These are phyloP conservation scores for Synanthedon vespiformis DNA, from an alignment of 2,888 invertebrate genomes.

Conservation along the genomic window DNA sequence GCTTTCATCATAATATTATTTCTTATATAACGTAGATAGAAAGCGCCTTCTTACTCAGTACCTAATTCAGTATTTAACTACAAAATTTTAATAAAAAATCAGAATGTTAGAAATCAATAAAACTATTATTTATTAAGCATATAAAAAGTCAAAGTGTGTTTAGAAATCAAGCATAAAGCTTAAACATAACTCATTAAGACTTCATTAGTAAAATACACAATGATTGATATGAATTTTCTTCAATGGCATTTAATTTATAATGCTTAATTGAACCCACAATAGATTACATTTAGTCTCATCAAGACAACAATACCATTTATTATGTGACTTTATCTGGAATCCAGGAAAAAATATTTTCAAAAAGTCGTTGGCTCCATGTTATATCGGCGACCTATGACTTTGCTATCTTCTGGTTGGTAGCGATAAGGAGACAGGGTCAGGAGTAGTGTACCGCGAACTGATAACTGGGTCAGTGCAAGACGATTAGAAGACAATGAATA, in stretches of 20 bases:
- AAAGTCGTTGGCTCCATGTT: conserved; percentile 49
- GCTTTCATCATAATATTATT: no score
- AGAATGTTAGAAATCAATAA: no score
- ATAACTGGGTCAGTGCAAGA: conserved; percentile 57
- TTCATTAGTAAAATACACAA: no score
- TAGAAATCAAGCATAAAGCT: no score
- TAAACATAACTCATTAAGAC: no score
- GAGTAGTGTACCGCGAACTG: conserved; percentile 32
- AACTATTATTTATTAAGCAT: no score
- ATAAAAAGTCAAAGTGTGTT: no score
- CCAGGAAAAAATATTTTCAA: conserved; percentile 47
- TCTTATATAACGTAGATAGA: no score
- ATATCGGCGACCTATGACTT: conserved; percentile 45
- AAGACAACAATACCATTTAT: conserved; percentile 24
- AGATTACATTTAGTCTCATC: neutral
- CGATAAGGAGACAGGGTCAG: conserved; percentile 51
- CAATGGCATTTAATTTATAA: neutral
- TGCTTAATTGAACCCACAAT: neutral
- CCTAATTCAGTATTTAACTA: no score
- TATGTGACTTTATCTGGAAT: conserved; percentile 27
- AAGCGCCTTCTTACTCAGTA: no score
- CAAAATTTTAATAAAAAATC: no score
- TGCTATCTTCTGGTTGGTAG: conserved; percentile 32
- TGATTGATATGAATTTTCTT: neutral
- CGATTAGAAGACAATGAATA: conserved; percentile 5